A percentile compares a stretch with the other conserved stretches of the same genome.
Evolutionary conservation across 2,888 invertebrate genomes (phyloP).

Genomic region (Falcaria lacertinaria): DNA sequence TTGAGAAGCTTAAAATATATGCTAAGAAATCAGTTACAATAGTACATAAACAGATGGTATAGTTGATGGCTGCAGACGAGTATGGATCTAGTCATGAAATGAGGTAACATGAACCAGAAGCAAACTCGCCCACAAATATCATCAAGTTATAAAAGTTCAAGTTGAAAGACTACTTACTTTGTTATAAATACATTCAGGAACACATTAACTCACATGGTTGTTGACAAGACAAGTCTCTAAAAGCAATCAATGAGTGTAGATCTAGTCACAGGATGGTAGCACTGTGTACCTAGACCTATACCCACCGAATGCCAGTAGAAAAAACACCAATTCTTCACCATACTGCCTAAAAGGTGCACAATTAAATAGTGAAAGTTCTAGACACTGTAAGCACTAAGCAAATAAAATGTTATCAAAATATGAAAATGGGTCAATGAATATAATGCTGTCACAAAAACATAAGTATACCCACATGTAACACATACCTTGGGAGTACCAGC

Average conservation of each 20-base stretch:
- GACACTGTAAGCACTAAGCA: constrained; percentile 3
- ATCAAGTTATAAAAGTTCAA: constrained; percentile 56
- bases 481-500: constrained; percentile 62
- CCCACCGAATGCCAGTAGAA: constrained; percentile 76
- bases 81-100: constrained; percentile 92
- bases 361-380: neutral
- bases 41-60: constrained; percentile 32
- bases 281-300: constrained; percentile 86
- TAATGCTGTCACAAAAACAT: neutral
- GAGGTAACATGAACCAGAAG: constrained; percentile 85
- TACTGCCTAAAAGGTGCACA: neutral
- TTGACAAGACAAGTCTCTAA: constrained; percentile 20
- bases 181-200: too few species aligned
- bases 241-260: constrained; percentile 91
- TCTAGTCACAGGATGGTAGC: constrained; percentile 85
- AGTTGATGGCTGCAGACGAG: constrained; percentile 88
- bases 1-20: too few species aligned
- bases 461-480: neutral
- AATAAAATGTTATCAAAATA: constrained; percentile 4
- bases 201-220: neutral
- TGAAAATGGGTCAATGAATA: neutral
- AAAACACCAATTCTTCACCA: constrained; percentile 12
- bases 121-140: constrained; percentile 89
- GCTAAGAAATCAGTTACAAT: too few species aligned
- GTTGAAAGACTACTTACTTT: too few species aligned